These are phyloP conservation scores for Ridgeia piscesae DNA, from an alignment of 1,140 invertebrate species.

Conservation along the genomic window DNA sequence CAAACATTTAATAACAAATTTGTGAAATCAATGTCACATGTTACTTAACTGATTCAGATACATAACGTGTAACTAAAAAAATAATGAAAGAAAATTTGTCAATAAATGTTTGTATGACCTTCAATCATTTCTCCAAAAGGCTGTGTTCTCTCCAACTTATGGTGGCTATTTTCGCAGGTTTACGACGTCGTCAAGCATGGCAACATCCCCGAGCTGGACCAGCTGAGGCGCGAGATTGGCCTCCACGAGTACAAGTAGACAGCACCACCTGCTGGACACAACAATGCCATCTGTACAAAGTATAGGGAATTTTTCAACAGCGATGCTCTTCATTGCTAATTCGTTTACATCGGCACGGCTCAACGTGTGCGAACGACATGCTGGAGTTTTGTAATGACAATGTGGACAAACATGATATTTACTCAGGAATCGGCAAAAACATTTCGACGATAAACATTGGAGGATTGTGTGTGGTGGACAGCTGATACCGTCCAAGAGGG, in stretches of 20 bases:
- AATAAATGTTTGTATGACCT: background rate
- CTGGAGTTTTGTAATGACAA: background rate
- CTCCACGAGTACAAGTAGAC: background rate
- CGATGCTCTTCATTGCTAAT: background rate
- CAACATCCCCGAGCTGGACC: background rate
- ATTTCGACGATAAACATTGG: too few relatives aligned
- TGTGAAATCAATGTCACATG: too few relatives aligned
- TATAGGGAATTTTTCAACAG: background rate
- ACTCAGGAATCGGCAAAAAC: background rate
- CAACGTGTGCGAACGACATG: background rate
- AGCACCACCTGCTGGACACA: background rate
- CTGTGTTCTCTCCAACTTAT: background rate
- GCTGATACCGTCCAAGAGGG: background rate
- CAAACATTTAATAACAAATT: too few relatives aligned
- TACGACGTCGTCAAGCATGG: background rate
- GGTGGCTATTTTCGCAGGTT: background rate
- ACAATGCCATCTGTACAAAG: background rate
- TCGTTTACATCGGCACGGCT: background rate
- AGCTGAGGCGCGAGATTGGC: background rate
- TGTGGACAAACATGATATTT: slow-evolving; percentile 1
- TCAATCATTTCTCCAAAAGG: background rate
- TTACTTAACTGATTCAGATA: too few relatives aligned
- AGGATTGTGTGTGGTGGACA: background rate
- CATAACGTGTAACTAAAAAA: too few relatives aligned
- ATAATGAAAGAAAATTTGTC: too few relatives aligned